Base-by-base conservation (phyloP, 1,140 invertebrate species). In the Trissolcus basalis region DNA sequence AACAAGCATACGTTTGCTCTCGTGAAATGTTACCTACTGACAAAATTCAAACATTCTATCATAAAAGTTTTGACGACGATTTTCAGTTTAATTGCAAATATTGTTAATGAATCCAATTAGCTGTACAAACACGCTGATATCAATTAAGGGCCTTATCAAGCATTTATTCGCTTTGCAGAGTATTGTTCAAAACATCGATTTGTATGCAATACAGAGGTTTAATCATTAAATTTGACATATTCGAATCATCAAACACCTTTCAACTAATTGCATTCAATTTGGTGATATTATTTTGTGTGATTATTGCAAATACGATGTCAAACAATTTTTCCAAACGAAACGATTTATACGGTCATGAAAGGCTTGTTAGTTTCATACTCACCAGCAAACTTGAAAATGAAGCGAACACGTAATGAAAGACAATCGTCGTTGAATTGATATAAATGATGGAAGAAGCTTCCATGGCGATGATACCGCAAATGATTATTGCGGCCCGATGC, bases 371-470 rank as follows among this genome's bases (percentile, higher is more conserved):
- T 74, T 56, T 41, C 32, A 36, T 53, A 75, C 89, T 90, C 85
- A 92, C 91, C 86, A 92, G 79, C 63, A 90, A 82, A 64, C 89
- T 90, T 74, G 90, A 90, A 51, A 90, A 84, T 53, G 90, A 87
- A 61, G 90, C 90, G 65, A 92, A 92, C 59, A 90, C 82, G 78
- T 92, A 91, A 77, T 90, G 90, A 81, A 87, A 90, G 71, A 89
- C 87, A 69, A 89, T 85, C 69, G 90, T 88, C 49, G 86, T 86
- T 48, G 89, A 88, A 87, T 92, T 92, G 77, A 91, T 89, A 81
- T 92, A 92, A 75, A 91, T 87, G 58, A 92, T 89, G 68, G 91
- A 91, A 58, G 90, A 88, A 36, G 89, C 85, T 71, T 91, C 90
- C 84, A 90, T 90, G 45, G 87, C 83, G 19, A 91, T 85, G 56